Evolutionary conservation across 2,888 invertebrate species (phyloP), one percentile per base, ranked within the genome.

Genomic region (Sinodicranocentrus sp.): DNA sequence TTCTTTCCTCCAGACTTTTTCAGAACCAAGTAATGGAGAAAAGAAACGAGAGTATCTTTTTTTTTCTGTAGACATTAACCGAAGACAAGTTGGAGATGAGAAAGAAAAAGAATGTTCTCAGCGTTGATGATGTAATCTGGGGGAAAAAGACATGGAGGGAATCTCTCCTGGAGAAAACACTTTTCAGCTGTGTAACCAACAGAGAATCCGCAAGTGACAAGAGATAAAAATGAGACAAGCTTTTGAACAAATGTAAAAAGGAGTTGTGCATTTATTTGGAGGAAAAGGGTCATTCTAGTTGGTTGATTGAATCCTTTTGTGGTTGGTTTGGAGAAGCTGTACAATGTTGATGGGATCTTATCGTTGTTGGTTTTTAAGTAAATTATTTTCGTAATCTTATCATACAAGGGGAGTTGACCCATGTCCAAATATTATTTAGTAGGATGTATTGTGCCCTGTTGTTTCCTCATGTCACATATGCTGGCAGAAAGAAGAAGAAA

Each of bases 191-290:
- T 5, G 23, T 19, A 23, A 57, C 6, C 19, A 39, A 8, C 13
- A 23, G 63, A 61, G 61, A 63, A 63, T 63, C 63, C 63, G 33
- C 63, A 63, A 33, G 28, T 63, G 63, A 63, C 63, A 63, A 63
- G 63, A n/a, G 57, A 57, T 13, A 48, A n/a, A 48, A 57, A 13
- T 8, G 39, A 8, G 13, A 13, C 39, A 39, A 39, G 39, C 39
- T 39, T 39, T 5, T 39, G 39, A 39, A 39, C 39, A 39, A 39
- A 39, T n/a, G n/a, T n/a, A n/a, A 52, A 52, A 52, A 52, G 17
- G 17, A n/a, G 52, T n/a, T n/a, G n/a, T n/a, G n/a, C n/a, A n/a
- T n/a, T n/a, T n/a, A n/a, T n/a, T n/a, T n/a, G n/a, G n/a, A n/a
- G n/a, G n/a, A n/a, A n/a, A n/a, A n/a, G n/a, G n/a, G n/a, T n/a